Base-by-base conservation (phyloP, 30 jellyfish, hydroid and myxozoan genomes). In the Hydractinia symbiolongicarpus region DNA sequence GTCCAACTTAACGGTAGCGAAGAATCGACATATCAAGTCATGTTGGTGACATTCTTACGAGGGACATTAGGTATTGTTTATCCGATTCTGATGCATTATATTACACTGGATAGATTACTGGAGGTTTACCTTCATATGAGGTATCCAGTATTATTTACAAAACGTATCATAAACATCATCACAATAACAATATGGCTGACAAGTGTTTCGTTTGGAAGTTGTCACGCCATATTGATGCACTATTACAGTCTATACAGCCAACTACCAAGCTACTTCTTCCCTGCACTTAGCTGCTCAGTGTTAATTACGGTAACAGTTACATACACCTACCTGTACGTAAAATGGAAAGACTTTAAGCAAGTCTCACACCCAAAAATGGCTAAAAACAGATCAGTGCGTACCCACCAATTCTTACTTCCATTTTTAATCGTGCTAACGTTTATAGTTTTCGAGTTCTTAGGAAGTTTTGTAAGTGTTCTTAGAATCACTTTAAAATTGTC, bases 41-140 rank as follows among this genome's bases (percentile, higher is more conserved):
- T 64, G 9, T n/a, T 64, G 40, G 17, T 64, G 8, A 64, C 19
- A 44, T 64, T 8, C 17, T 13, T 64, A 13, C 74, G 74, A 6
- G 74, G 74, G 9, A 64, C 74, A 6, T 44, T 64, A 13, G 74
- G 74, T 64, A 51, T 71, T n/a, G 40, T 71, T 0, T 71, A 71
- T 50, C 80, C 80, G 60, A 7, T 71, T 8, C 13, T 50, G 60
- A 71, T 71, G 80, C 80, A 71, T 8, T 58, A 71, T 71, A 71
- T 71, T 8, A 50, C 80, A 14, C 50, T 71, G 53, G 80, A 71
- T 71, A 7, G 80, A 8, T 5, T 9, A 19, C 80, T 71, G 67
- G 80, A 71, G n/a, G 80, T 71, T 14, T 50, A 50, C 60, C 53
- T 71, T 30, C 40, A 71, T 58, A 30, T 71, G 60, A 71, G 51